Conservation (phyloP, 1,140 invertebrate genomes). For the Cydia strobilella region DNA sequence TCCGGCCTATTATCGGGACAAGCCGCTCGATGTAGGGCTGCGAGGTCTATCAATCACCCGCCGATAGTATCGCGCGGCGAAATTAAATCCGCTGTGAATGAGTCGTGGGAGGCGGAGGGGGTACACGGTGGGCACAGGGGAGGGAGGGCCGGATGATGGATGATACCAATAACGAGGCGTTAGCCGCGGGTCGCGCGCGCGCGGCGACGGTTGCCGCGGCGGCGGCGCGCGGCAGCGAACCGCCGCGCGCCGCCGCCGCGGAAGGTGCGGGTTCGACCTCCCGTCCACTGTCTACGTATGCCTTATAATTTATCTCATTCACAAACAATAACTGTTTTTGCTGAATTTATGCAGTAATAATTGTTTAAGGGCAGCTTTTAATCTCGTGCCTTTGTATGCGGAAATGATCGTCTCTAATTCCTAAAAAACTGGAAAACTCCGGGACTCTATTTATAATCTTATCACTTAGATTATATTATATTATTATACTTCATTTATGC, state of each 20-base stretch:
- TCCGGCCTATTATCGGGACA: slow-evolving; percentile 12
- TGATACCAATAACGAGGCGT: slow-evolving; percentile 27
- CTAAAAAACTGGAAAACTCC: too few species aligned
- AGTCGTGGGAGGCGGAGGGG: not conserved
- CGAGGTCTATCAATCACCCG: slow-evolving; percentile 18
- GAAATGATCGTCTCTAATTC: too few species aligned
- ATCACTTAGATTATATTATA: too few species aligned
- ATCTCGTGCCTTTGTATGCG: too few species aligned
- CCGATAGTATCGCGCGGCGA: slow-evolving; percentile 24
- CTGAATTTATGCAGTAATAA: too few species aligned
- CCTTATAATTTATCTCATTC: too few species aligned
- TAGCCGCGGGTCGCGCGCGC: not conserved
- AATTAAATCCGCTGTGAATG: slow-evolving; percentile 31
- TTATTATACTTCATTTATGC: too few species aligned
- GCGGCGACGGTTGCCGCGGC: slow-evolving; percentile 9
- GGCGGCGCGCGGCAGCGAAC: not conserved
- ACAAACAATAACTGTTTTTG: too few species aligned
- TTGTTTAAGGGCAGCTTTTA: too few species aligned
- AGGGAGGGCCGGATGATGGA: slow-evolving; percentile 22
- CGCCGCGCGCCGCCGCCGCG: not conserved
- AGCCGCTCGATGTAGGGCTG: not conserved
- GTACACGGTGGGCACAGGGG: not conserved
- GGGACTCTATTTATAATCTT: too few species aligned
- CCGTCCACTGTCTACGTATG: too few species aligned
- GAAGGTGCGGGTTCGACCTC: not conserved